Base-by-base conservation (phyloP, 2,888 invertebrate genomes). In the Drosophila recens region DNA sequence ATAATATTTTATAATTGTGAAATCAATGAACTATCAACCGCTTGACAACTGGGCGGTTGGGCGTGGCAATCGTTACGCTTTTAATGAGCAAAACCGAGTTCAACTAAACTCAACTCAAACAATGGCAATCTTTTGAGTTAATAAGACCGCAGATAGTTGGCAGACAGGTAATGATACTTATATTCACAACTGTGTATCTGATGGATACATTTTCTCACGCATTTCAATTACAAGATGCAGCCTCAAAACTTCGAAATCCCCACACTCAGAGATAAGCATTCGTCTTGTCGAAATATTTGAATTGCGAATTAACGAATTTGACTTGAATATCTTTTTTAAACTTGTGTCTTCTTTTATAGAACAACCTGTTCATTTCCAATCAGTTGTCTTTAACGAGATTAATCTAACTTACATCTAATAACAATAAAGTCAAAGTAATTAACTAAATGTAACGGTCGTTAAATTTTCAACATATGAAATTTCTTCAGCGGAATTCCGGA, bases 1-100 rank as follows among this genome's bases (percentile, higher is more conserved):
- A 49, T 36, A 36, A 45, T 69, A 72, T 67, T 69, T 76, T 42
- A 64, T 66, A 79, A 82, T 88, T 83, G 68, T 66, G 80, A 82
- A 86, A 80, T 75, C 89, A 86, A 82, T 86, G 88, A 86, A 86
- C 88, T 78, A 49, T 48, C 38, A 30, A 48, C 38, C 17, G 23
- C 13, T 40, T 11, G 63, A 6, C 42, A 3, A 30, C 36, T 15
- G 15, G 15, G 56, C 13, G 36, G 10, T 10, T 33, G 51, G 63
- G 62, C 65, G 61, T 62, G 58, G 61, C 64, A 61, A 17, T 48
- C 62, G 79, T 70, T 67, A 56, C 53, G 67, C 49, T 67, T 81
- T 63, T 49, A 76, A 82, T 71, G 46, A 67, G 67, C 77, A 52
- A 63, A 23, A 34, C 38, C 43, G 69, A 70, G 87, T 74, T 82